Evolutionary conservation across 1,140 invertebrate species (phyloP), one percentile per base, ranked within the genome.

Genomic region (Chrysomallon squamiferum): DNA sequence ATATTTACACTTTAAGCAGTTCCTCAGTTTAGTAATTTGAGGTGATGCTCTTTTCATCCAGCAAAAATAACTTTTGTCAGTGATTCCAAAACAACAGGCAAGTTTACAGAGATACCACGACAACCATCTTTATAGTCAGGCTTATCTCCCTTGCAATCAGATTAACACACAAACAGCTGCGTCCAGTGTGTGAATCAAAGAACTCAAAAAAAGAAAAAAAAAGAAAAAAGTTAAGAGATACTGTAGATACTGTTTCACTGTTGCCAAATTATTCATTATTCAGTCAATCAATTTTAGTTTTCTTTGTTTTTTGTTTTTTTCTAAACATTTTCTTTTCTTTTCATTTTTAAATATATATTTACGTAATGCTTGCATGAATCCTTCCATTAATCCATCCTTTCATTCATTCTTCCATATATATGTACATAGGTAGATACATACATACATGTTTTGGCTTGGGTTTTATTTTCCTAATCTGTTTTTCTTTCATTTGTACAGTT

Each of bases 121-220:
- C 15, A 38, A 38, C 35, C 5, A 38, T 38, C 35, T 38, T 38
- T 38, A 38, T 30, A 13, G 50, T 22, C 25, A 15, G 25, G 50
- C 50, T 54, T 54, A 54, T 54, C 50, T 54, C 50, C 50, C 50
- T 54, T 54, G 50, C 29, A 20, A 54, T 54, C 50, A 54, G 50
- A 9, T 27, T 27, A 54, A 18, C 50, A 15, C 1, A 7, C 22
- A 30, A 25, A 54, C 50, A 54, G 50, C 22, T 54, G 50, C 29
- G 4, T 15, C n/a, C n/a, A n/a, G n/a, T n/a, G n/a, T n/a, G n/a
- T n/a, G n/a, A n/a, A n/a, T n/a, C n/a, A n/a, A n/a, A n/a, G n/a
- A n/a, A n/a, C n/a, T n/a, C n/a, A n/a, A 47, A 47, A 22, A 47
- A 20, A 22, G 45, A 1, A 22, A 47, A 47, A 47, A 47, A 47